A percentile compares a stretch with the other conserved stretches of the same genome.
phyloP scores from a whole-genome alignment of 2,797 vertebrate species.

The Catharus ustulatus region DNA sequence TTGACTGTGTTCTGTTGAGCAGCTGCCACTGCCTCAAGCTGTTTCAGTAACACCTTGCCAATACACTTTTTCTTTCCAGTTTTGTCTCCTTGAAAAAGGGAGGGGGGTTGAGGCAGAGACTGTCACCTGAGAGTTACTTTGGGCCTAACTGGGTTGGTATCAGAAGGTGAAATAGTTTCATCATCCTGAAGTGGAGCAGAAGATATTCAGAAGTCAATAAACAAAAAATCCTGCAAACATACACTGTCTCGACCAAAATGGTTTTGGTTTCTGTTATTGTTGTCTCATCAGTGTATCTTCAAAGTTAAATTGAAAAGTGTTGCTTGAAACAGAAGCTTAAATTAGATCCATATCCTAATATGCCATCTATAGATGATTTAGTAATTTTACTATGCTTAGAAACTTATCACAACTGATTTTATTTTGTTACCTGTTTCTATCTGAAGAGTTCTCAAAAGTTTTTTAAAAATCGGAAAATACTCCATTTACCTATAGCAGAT shows the following conservation, averaged over 20 bases:
- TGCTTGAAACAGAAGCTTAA: background rate
- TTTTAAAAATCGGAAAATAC: background rate
- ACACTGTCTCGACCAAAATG: accelerated
- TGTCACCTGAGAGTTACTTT: background rate
- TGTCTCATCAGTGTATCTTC: background rate
- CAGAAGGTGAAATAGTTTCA: background rate
- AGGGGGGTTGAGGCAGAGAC: background rate
- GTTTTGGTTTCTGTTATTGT: background rate
- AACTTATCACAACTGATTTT: background rate
- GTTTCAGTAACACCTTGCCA: constrained; percentile 28
- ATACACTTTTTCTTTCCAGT: background rate
- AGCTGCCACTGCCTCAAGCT: constrained; percentile 11
- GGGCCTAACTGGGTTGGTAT: background rate
- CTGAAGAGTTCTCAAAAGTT: background rate
- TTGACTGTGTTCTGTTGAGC: background rate
- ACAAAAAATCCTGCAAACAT: background rate
- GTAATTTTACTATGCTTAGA: background rate
- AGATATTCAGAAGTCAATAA: background rate
- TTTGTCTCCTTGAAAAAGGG: background rate
- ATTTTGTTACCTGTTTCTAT: background rate
- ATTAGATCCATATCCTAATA: background rate
- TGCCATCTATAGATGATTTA: background rate
- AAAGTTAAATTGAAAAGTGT: background rate
- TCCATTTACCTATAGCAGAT: background rate
- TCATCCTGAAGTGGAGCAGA: background rate